These are phyloP conservation scores for Neostethus bicornis DNA, from an alignment of 2,797 vertebrate genomes.

Conservation along the genomic window DNA sequence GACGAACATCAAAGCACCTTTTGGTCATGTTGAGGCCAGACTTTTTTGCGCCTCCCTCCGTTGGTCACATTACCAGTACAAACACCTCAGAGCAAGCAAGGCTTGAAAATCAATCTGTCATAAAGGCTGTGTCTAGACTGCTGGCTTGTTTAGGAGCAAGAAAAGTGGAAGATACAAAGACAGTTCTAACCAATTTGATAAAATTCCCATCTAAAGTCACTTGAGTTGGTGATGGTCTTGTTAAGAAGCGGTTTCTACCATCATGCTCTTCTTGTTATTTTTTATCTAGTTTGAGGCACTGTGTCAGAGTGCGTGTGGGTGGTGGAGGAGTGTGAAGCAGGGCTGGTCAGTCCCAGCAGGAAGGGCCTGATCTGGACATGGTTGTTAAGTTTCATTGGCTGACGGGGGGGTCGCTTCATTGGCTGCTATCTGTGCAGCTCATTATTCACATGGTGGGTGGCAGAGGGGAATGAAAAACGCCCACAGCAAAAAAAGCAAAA, in stretches of 20 bases:
- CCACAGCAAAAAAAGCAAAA: conserved; percentile 56
- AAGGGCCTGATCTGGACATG: conserved; percentile 80
- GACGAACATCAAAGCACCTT: conserved; percentile 78
- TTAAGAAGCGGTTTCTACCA: conserved; percentile 11
- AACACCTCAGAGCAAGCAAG: conserved; percentile 54
- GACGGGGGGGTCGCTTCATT: conserved; percentile 70
- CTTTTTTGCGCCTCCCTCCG: conserved; percentile 57
- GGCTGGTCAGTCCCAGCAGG: conserved; percentile 78
- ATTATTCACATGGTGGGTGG: conserved; percentile 83
- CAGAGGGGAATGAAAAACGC: conserved; percentile 70
- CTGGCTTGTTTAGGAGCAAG: conserved; percentile 27
- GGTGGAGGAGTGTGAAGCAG: conserved; percentile 68
- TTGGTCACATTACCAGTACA: conserved; percentile 63
- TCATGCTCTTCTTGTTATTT: conserved; percentile 2
- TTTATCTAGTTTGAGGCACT: conserved; percentile 38
- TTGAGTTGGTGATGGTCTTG: conserved; percentile 9
- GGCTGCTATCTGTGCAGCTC: conserved; percentile 78
- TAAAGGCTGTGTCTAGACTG: conserved; percentile 33
- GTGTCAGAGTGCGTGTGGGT: conserved; percentile 52
- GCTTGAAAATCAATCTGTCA: conserved; percentile 55
- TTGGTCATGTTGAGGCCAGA: conserved; percentile 75
- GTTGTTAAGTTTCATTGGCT: conserved; percentile 84
- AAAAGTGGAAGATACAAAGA: conserved; percentile 18
- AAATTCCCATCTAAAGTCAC: conserved; percentile 30
- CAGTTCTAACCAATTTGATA: conserved; percentile 10